Conservation (phyloP, 2,888 invertebrate species). For the Ptychoptera albimana region DNA sequence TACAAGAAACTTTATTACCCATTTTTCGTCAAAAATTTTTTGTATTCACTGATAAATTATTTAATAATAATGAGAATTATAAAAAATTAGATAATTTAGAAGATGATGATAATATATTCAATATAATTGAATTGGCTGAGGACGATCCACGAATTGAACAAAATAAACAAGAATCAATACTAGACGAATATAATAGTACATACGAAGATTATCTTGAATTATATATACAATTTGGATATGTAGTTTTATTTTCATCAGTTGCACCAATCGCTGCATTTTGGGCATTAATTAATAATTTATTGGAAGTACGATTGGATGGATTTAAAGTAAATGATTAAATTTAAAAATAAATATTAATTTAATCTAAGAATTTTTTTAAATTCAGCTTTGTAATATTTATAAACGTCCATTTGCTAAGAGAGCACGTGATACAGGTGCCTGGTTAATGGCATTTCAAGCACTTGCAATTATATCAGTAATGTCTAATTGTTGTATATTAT, state of each 20-base stretch:
- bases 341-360: not conserved
- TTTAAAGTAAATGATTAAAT: conserved; percentile 35
- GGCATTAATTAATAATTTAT: conserved; percentile 56
- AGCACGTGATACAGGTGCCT: conserved; percentile 57
- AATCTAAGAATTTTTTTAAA: not conserved
- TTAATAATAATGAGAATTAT: conserved; percentile 15
- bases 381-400: conserved; percentile 43
- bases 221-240: conserved; percentile 66
- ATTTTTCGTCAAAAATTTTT: conserved; percentile 26
- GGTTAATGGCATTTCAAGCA: conserved; percentile 43
- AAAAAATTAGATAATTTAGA: too few species aligned
- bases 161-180: conserved; percentile 34
- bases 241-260: conserved; percentile 59
- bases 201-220: conserved; percentile 65
- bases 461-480: conserved; percentile 49
- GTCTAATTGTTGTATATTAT: conserved; percentile 58
- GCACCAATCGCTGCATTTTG: conserved; percentile 61
- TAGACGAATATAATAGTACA: conserved; percentile 56
- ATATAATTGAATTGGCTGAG: conserved; percentile 18
- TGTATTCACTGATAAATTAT: conserved; percentile 20
- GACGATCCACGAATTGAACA: conserved; percentile 34
- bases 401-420: conserved; percentile 49
- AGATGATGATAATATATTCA: conserved; percentile 6
- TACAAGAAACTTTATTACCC: conserved; percentile 27
- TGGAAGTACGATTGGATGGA: conserved; percentile 57